Evolutionary conservation across 2,888 invertebrate species (phyloP), one percentile per base, ranked within the genome.

Genomic region (Crocallis elinguaria): DNA sequence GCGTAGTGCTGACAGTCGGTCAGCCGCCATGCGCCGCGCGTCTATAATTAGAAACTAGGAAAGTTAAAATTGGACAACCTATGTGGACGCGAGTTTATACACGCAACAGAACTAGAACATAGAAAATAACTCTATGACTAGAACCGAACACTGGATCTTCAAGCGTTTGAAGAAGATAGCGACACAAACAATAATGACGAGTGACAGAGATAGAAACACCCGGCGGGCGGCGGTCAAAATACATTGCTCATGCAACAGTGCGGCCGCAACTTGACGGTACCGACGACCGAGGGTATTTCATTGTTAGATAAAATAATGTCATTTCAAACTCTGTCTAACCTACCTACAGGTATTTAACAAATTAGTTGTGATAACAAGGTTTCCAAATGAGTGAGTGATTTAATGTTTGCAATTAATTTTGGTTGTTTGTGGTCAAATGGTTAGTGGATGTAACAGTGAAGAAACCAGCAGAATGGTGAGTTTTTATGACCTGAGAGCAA

Each of bases 21-120:
- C 66, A 71, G 64, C 66, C 70, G 64, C 54, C 65, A 58, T 71
- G 65, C 73, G 69, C 71, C 70, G 68, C 75, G 73, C 29, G 66
- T 58, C 84, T 90, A 90, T 75, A 80, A 77, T 81, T 90, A 90
- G 88, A 86, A 79, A 83, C 79, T 86, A 80, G 86, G 77, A 80
- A 75, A 80, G 72, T 79, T 86, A 86, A 82, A 82, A 81, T 83
- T 73, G 78, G 78, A 74, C 69, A 68, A 67, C 64, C 75, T 72
- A 71, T 69, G 16, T 21, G 65, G 63, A 66, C 14, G 43, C 13
- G 21, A 30, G 43, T 39, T 25, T 39, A 36, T n/a, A n/a, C n/a
- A n/a, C n/a, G n/a, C n/a, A n/a, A n/a, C n/a, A n/a, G n/a, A n/a
- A n/a, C n/a, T n/a, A n/a, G n/a, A n/a, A n/a, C n/a, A n/a, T n/a